Conservation (phyloP, 2,797 vertebrate species). For the Macrochelys suwanniensis region DNA sequence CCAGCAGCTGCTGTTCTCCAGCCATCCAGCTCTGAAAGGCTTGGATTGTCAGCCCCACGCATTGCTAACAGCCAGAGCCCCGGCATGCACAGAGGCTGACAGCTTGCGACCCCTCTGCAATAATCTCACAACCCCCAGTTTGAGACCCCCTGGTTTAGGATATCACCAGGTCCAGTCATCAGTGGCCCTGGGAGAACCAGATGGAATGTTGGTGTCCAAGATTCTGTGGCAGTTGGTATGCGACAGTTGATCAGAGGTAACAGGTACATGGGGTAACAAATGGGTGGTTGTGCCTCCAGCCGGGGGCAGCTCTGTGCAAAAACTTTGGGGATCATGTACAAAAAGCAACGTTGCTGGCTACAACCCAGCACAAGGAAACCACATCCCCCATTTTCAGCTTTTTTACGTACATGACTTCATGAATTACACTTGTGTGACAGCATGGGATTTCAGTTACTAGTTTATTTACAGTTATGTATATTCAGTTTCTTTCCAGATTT, state of each 20-base stretch:
- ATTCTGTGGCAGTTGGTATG: background rate
- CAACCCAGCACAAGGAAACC: background rate
- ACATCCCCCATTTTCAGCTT: background rate
- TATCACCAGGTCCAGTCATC: no score
- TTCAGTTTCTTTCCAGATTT: slow-evolving; percentile 14
- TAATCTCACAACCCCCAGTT: no score
- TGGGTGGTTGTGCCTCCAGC: background rate
- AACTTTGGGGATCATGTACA: background rate
- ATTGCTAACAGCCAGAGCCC: no score
- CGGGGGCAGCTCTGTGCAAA: background rate
- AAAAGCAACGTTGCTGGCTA: background rate
- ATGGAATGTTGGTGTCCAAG: no score
- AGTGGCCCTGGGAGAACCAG: no score
- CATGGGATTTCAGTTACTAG: background rate
- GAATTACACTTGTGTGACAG: background rate
- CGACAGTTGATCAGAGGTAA: background rate
- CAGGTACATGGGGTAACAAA: background rate
- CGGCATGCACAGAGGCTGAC: no score
- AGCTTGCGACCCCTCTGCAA: no score
- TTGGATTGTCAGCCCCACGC: no score
- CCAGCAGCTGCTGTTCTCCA: no score
- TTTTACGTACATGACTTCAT: background rate
- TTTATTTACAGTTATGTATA: background rate
- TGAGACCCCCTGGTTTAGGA: no score
- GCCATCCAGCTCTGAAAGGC: no score